Evolutionary conservation across 2,797 vertebrate species (phyloP).

Genomic region (Simalia tracyae): DNA sequence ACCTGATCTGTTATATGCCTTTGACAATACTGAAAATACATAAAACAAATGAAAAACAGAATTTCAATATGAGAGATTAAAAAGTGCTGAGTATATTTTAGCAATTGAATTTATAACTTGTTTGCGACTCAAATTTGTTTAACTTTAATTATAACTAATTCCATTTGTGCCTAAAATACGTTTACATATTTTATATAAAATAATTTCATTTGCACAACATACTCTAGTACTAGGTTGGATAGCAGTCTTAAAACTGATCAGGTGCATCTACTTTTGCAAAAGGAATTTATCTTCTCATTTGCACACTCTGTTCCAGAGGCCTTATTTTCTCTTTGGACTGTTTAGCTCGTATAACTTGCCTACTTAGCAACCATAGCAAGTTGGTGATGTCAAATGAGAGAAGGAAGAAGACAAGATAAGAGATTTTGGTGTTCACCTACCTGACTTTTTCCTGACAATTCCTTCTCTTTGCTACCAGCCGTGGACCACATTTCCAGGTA

Average conservation of each 20-base stretch:
- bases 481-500: not conserved
- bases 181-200: not conserved
- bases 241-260: not conserved
- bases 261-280: not conserved
- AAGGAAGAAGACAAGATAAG: constrained; percentile 41
- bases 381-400: not conserved
- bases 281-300: not conserved
- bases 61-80: not conserved
- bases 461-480: not conserved
- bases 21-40: not conserved
- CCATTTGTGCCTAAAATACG: not conserved
- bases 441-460: not conserved
- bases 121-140: not conserved
- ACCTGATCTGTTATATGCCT: not conserved
- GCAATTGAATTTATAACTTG: not conserved
- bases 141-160: not conserved
- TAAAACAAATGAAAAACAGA: not conserved
- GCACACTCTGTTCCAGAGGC: not conserved
- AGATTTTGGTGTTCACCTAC: not conserved
- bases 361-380: not conserved
- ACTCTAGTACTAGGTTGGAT: not conserved
- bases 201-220: not conserved
- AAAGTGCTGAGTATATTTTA: not conserved
- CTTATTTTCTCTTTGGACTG: not conserved
- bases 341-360: fast-evolving